Conservation (phyloP, 1,140 invertebrate genomes). For the Dendrolimus kikuchii region DNA sequence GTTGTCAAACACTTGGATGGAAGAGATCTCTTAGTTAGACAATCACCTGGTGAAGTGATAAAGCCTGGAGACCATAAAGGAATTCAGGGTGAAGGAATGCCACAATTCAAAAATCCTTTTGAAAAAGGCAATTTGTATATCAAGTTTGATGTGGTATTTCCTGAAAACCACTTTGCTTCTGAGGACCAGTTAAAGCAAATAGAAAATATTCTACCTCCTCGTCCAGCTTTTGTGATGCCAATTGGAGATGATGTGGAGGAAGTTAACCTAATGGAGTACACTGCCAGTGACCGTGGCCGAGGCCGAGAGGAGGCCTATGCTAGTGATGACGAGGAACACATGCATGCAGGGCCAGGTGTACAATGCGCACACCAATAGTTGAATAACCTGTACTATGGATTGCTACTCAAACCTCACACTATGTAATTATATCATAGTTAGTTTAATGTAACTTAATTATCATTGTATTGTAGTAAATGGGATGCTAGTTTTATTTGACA, state of each 20-base stretch:
- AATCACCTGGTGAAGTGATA: constrained; percentile 82
- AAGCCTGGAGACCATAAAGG: constrained; percentile 86
- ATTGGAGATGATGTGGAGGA: constrained; percentile 86
- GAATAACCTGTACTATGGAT: constrained; percentile 46
- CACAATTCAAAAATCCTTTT: constrained; percentile 85
- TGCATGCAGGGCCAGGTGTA: constrained; percentile 73
- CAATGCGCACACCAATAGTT: constrained; percentile 82
- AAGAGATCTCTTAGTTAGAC: constrained; percentile 81
- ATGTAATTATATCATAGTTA: constrained; percentile 57
- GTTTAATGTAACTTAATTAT: constrained; percentile 29
- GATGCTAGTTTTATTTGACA: constrained; percentile 14
- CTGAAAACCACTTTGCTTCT: constrained; percentile 83
- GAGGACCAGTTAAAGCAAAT: constrained; percentile 79
- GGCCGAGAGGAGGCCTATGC: constrained; percentile 77
- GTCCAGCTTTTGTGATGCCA: constrained; percentile 78
- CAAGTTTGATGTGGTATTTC: constrained; percentile 89
- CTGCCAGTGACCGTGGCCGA: constrained; percentile 69
- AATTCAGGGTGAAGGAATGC: constrained; percentile 93
- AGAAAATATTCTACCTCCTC: constrained; percentile 80
- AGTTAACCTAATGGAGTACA: constrained; percentile 85
- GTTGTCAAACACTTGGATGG: constrained; percentile 90
- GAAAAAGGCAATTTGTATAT: constrained; percentile 92
- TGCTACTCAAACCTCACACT: constrained; percentile 57
- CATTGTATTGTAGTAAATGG: constrained; percentile 13
- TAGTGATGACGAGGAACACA: constrained; percentile 78